phyloP scores from a whole-genome alignment of 2,113 vertebrate genomes.

The Phaetusa simplex region DNA sequence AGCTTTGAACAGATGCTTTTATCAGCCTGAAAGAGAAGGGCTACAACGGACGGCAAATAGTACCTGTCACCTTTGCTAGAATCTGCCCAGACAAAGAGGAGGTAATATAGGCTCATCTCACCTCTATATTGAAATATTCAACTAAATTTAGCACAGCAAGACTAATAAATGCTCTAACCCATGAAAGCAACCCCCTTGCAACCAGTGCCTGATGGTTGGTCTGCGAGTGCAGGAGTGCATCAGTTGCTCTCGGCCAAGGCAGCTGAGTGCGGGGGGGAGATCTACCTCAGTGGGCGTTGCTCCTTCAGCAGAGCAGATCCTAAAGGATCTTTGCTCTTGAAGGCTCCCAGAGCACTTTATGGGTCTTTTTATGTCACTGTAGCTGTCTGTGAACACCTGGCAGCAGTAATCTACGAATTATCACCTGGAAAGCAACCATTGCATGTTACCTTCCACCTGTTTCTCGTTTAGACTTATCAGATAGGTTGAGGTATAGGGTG shows the following conservation, averaged over 20 bases:
- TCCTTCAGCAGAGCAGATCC: neutral
- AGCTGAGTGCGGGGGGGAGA: fast-evolving
- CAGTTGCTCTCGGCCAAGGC: neutral
- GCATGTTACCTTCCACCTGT: neutral
- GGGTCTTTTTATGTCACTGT: neutral
- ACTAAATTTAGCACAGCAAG: neutral
- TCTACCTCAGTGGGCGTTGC: fast-evolving
- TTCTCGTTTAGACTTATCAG: neutral
- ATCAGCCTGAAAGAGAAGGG: neutral
- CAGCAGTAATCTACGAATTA: neutral
- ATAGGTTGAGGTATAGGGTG: neutral
- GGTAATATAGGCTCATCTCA: neutral
- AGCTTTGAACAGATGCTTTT: neutral
- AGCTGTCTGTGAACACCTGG: neutral
- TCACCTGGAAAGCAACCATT: neutral
- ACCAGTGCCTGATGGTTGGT: neutral
- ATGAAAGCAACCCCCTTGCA: neutral
- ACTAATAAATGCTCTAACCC: neutral
- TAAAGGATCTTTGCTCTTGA: neutral
- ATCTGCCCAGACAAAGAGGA: neutral
- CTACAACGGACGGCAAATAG: neutral
- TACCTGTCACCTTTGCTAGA: neutral
- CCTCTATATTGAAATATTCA: neutral
- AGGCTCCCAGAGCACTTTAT: neutral
- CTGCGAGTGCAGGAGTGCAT: neutral